phyloP scores from a whole-genome alignment of 2,797 vertebrate species.

The Sternotherus odoratus region DNA sequence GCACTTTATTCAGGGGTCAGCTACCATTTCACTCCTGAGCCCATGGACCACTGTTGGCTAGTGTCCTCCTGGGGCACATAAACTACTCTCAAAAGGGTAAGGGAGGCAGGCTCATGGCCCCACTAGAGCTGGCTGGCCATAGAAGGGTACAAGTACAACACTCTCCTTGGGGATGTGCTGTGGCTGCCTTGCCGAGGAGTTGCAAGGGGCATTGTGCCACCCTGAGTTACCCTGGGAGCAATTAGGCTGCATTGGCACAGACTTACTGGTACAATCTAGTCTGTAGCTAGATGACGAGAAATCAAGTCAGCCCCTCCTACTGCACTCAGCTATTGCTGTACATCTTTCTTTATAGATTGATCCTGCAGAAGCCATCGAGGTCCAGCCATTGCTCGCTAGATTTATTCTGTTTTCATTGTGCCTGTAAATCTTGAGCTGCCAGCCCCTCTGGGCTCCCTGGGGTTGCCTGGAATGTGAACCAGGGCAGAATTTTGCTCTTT shows the following conservation, averaged over 20 bases:
- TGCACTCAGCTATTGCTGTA: neutral
- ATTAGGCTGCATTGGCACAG: neutral
- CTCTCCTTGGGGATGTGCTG: neutral
- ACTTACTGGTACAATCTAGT: neutral
- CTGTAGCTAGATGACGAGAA: neutral
- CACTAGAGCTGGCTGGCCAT: neutral
- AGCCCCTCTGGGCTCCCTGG: neutral
- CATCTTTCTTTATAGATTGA: neutral
- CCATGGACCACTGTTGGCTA: neutral
- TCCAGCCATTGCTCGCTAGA: neutral
- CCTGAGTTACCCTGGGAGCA: neutral
- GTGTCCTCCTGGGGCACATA: neutral
- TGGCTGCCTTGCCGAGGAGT: neutral
- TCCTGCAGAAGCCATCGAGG: neutral
- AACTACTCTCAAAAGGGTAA: neutral
- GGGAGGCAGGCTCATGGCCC: neutral
- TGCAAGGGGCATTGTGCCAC: neutral
- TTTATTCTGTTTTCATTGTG: constrained; percentile 13
- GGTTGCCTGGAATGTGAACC: neutral
- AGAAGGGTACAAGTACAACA: neutral
- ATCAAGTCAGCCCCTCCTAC: neutral
- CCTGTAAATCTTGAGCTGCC: neutral
- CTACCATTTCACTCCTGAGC: neutral
- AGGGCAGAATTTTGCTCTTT: neutral
- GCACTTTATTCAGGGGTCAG: neutral